Evolutionary conservation across 2,797 vertebrate species (phyloP), one percentile per base, ranked within the genome.

Genomic region (Ambastaia sidthimunki): DNA sequence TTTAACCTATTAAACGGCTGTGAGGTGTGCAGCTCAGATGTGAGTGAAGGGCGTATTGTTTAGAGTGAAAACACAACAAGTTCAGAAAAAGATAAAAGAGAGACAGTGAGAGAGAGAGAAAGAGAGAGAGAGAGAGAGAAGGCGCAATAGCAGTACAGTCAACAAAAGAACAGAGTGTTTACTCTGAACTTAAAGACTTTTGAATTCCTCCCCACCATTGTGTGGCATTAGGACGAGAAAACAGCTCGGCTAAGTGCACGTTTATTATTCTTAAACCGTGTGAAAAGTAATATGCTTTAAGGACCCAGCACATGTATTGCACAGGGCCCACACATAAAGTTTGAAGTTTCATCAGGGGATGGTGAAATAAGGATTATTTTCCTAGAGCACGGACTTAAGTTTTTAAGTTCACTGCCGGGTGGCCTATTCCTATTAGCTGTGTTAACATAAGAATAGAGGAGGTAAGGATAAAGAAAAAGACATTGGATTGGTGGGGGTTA

Each of bases 1-100:
- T 94, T 93, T 90, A 94, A 96, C 95, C 95, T 96, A 95, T 96
- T 96, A 96, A 96, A 96, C 81, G 93, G 93, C 93, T 94, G 94
- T 87, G 95, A 93, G 96, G 95, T 96, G 95, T 95, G 93, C 89
- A 91, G 92, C 92, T 95, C 94, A 93, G 90, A 95, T 94, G 93
- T 95, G 93, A 87, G 79, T 85, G 80, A 88, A 74, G 87, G 92
- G 92, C 92, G 92, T 89, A 91, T 85, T 89, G 86, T 89, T 90
- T 88, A 85, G 81, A 88, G 86, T 85, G 84, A 88, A 82, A 88
- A 85, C 74, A 85, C 83, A 80, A 85, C 85, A 82, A 84, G 80
- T 77, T 76, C 65, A 34, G 78, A 81, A 68, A 79, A 66, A 82
- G 47, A 83, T 44, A 81, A 23, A 54, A 77, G 88, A 89, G 88